Evolutionary conservation across 1,140 invertebrate species (phyloP), one percentile per base, ranked within the genome.

Genomic region (Lethrus apterus): DNA sequence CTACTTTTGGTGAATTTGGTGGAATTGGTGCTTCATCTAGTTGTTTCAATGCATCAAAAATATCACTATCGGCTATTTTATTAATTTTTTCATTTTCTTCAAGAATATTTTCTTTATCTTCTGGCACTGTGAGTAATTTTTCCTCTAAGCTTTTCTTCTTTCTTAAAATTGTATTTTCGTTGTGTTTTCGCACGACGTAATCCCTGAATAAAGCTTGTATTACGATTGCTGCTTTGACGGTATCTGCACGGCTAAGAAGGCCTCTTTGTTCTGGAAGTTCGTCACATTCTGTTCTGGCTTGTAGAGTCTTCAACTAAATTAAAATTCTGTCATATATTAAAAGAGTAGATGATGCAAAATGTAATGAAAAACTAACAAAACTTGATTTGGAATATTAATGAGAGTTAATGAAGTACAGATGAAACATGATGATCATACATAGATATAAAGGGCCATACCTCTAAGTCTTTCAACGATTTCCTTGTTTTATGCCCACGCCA

Each of bases 201-300:
- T 24, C 40, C 29, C 40, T 42, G 14, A 42, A 42, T 13, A 42
- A 29, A 26, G 40, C 40, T 26, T 42, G 40, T 4, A 42, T 42
- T 4, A 42, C 19, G 11, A 29, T 4, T 11, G 40, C 40, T 15
- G 40, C 40, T 42, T 42, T 42, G 11, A 10, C 29, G 10, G 40
- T 24, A 38, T 42, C 40, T 26, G 24, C 40, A 9, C 21, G 14
- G 29, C 10, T 42, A n/a, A n/a, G n/a, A n/a, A n/a, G n/a, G 23
- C 40, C 14, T n/a, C 40, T 26, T 29, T 29, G 40, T 13, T 29
- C 14, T 38, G 35, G 35, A 21, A 38, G 14, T 19, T 38, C 35
- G 24, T 38, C 35, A 11, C 35, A 38, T 38, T 38, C 35, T 38
- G 10, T 10, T 9, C 19, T 18, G 13, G 10, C 13, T 38, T 38